Base-by-base conservation (phyloP, 2,888 invertebrate species). In the Pammene aurita region DNA sequence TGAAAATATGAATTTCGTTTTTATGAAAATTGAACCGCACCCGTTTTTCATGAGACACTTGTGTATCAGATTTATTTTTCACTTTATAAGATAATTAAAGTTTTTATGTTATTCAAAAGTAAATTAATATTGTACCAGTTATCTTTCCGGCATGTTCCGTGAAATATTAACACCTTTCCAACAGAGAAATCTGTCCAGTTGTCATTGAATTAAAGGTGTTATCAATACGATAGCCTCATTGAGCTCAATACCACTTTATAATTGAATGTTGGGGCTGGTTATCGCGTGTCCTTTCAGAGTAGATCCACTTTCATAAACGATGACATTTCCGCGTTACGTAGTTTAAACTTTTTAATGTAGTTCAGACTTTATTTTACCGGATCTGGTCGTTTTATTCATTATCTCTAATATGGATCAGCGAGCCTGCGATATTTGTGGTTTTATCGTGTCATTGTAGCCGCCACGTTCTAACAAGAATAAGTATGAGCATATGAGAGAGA, bases 301-400 rank as follows among this genome's bases (percentile, higher is more conserved):
- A 63, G 68, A 68, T 68, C 68, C 13, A 68, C 68, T 68, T 68
- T 68, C 68, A 52, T 58, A 58, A 52, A 50, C 44, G 57, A 57
- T 35, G 67, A 64, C 67, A 68, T 68, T 68, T 58, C 68, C 56
- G 61, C 57, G 63, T 44, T 57, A 64, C 26, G 63, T 35, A 42
- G 52, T 44, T 58, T 9, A 35, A 38, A 52, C n/a, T 41, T 42
- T 34, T 52, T 41, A 66, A 50, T 62, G 42, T 42, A 6, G 41
- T 13, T 16, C 26, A 26, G n/a, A 18, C 10, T 50, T 26, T 26
- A 26, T 52, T 38, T 62, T 52, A 1, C 35, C 50, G 41, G 38
- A 38, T 62, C 18, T 50, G 38, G 18, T 6, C 26, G 26, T 26
- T 26, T 26, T 4, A 26, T 26, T 26, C 26, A 26, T 26, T 26